phyloP scores from a whole-genome alignment of 2,797 vertebrate species.

The Paguma larvata region DNA sequence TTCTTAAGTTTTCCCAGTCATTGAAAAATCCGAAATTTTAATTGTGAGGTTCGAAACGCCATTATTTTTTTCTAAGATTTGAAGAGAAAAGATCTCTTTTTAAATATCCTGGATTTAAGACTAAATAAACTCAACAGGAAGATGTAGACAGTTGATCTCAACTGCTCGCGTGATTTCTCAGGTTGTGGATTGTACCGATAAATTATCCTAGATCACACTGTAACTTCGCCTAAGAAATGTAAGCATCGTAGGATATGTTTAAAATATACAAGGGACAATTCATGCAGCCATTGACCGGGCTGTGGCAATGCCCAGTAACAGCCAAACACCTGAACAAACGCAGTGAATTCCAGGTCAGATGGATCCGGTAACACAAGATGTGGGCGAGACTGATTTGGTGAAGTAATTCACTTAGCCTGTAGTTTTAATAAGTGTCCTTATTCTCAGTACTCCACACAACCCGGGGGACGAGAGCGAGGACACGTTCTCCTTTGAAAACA shows the following conservation, averaged over 20 bases:
- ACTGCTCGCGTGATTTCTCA: slow-evolving; percentile 15
- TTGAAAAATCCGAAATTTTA: slow-evolving; percentile 38
- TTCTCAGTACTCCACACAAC: background rate
- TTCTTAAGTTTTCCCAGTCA: background rate
- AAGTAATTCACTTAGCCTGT: slow-evolving; percentile 26
- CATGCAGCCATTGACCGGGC: background rate
- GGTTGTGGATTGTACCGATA: slow-evolving; percentile 10
- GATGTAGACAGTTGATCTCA: background rate
- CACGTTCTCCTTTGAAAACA: slow-evolving; percentile 35
- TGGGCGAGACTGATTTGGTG: background rate
- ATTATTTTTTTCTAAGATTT: slow-evolving; percentile 54
- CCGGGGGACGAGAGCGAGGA: background rate
- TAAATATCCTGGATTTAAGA: slow-evolving; percentile 59
- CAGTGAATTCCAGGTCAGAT: background rate
- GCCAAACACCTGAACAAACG: slow-evolving; percentile 58
- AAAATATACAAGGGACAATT: slow-evolving; percentile 5
- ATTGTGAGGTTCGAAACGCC: background rate
- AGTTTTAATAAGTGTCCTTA: background rate
- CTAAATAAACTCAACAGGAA: slow-evolving; percentile 57
- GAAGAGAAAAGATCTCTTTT: slow-evolving; percentile 41
- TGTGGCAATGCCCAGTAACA: slow-evolving; percentile 27
- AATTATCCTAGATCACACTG: slow-evolving; percentile 24
- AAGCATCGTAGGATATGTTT: background rate
- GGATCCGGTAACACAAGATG: slow-evolving; percentile 29
- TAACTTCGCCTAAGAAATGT: slow-evolving; percentile 66